Conservation (phyloP, 2,113 vertebrate species). For the Saguinus midas region DNA sequence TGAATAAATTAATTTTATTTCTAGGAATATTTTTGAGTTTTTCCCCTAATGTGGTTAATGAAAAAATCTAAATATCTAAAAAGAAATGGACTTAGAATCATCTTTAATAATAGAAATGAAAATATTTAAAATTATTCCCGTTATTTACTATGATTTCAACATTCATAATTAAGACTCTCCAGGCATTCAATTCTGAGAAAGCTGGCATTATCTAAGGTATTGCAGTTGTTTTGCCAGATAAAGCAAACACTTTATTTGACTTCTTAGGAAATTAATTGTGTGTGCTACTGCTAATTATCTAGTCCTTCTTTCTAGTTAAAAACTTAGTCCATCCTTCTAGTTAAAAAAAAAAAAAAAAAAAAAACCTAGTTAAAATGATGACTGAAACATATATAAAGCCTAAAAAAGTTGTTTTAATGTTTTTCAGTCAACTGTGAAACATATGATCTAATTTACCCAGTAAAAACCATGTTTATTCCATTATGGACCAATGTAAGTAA, state of each 20-base stretch:
- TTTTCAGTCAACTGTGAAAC: background rate
- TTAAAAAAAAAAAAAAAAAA: background rate
- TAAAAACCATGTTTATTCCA: background rate
- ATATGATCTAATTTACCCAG: background rate
- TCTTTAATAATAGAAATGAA: slow-evolving; percentile 20
- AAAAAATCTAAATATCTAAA: background rate
- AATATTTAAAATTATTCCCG: background rate
- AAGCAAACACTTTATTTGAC: slow-evolving; percentile 45
- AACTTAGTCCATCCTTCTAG: background rate
- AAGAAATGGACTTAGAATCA: background rate
- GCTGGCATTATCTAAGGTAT: background rate
- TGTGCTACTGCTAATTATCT: background rate
- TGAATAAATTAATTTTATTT: slow-evolving; percentile 37
- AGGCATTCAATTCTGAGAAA: slow-evolving; percentile 12
- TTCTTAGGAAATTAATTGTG: slow-evolving; percentile 45
- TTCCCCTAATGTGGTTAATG: background rate
- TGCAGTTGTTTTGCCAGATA: background rate
- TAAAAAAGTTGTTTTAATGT: background rate
- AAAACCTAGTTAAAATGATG: slow-evolving; percentile 5
- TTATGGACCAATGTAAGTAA: background rate
- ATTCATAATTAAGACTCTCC: background rate
- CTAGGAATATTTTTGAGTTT: slow-evolving; percentile 9
- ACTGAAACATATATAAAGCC: background rate
- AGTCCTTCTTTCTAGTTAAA: background rate
- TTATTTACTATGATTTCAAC: background rate